Evolutionary conservation across 2,888 invertebrate species (phyloP).

Genomic region (Drosophila anomalata): DNA sequence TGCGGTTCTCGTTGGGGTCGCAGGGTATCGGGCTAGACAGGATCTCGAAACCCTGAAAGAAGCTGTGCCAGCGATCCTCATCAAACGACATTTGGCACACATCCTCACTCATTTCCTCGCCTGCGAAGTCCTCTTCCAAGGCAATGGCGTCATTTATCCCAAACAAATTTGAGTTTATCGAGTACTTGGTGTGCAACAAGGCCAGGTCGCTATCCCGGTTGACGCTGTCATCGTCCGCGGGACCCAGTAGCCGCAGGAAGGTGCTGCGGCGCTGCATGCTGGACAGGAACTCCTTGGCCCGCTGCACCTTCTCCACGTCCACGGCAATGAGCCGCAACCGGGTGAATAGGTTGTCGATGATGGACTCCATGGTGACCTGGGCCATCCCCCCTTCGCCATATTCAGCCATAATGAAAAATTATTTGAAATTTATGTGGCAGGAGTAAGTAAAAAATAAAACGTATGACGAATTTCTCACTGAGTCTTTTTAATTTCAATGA

Average conservation of each 20-base stretch:
- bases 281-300: slow-evolving; percentile 65
- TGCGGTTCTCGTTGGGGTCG: slow-evolving; percentile 59
- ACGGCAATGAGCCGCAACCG: slow-evolving; percentile 62
- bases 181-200: slow-evolving; percentile 26
- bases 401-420: slow-evolving; percentile 7
- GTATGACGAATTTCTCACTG: not conserved
- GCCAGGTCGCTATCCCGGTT: slow-evolving; percentile 25
- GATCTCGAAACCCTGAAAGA: slow-evolving; percentile 70
- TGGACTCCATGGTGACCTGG: slow-evolving; percentile 15
- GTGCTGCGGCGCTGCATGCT: slow-evolving; percentile 61
- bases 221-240: slow-evolving; percentile 37
- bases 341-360: slow-evolving; percentile 54
- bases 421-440: slow-evolving; percentile 4
- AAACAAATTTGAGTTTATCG: not conserved
- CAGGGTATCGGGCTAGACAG: slow-evolving; percentile 47
- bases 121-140: not conserved
- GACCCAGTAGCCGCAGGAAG: slow-evolving; percentile 56
- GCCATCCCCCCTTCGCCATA: not conserved
- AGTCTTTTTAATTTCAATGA: not conserved
- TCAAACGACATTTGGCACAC: slow-evolving; percentile 46
- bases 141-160: not conserved
- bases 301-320: slow-evolving; percentile 64
- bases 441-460: not conserved
- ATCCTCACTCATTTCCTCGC: slow-evolving; percentile 55
- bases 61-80: slow-evolving; percentile 73